Evolutionary conservation across 2,888 invertebrate species (phyloP), one percentile per base, ranked within the genome.

Genomic region (Sphaeridia pumilis): DNA sequence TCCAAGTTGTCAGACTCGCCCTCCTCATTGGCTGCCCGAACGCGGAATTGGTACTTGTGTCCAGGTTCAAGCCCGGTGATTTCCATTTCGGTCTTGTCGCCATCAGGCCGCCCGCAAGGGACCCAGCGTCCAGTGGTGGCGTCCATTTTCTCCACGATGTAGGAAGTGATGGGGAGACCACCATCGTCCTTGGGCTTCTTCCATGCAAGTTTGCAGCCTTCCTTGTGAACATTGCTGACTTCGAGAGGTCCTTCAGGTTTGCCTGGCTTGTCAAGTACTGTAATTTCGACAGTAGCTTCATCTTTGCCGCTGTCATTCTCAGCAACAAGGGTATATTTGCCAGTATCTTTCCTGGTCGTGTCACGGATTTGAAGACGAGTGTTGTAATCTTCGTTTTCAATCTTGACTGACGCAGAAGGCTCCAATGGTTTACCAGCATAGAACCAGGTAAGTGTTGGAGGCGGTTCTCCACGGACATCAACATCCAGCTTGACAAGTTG

Each of bases 1-100:
- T 92, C 92, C 54, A 98, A 74, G 53, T 93, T 93, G 70, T 95
- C 94, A 0, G 95, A 93, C 72, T 94, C 94, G 21, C 98, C 98
- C 72, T 97, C 95, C 70, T 92, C 89, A 72, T 98, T 98, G 47
- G 97, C 93, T 21, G 97, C 97, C 61, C 73, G 74, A 25, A 75
- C 74, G n/a, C 75, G 67, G 70, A 74, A 79, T 60, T 89, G 85
- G 69, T 87, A 80, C 51, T 60, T 89, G 69, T 93, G 89, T 31
- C 90, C 90, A 41, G 92, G 92, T 48, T 82, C 84, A 53, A 94
- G 73, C 14, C 89, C 90, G 58, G 87, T 86, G 1, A 90, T 87
- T 73, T 85, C 84, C 78, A 87, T 82, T 70, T 89, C 87, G 27
- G 87, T 80, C 38, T 82, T 82, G 47, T 80, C 75, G 4, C 84